Conservation (phyloP, 1,140 invertebrate species). For the Euwallacea fornicatus region DNA sequence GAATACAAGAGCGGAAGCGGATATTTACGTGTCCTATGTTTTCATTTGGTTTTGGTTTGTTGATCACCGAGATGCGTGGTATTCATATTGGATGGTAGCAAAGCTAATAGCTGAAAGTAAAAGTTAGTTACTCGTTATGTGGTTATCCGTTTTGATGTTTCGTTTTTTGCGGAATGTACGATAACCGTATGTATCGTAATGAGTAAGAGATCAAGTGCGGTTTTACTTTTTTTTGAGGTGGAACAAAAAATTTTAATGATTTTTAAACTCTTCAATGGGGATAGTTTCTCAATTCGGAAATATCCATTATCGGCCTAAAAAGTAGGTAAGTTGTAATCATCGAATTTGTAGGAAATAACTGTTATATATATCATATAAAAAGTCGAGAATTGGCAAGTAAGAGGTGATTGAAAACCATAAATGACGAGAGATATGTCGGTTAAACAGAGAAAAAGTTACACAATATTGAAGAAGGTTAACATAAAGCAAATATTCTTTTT, state of each 20-base stretch:
- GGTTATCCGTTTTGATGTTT: not conserved
- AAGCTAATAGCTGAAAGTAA: conserved; percentile 11
- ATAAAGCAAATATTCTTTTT: too few relatives aligned
- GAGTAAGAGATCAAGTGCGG: not conserved
- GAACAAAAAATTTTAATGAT: not conserved
- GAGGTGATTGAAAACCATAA: too few relatives aligned
- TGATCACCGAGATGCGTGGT: conserved; percentile 7
- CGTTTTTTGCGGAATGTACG: not conserved
- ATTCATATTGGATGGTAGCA: conserved; percentile 6
- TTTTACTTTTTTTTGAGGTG: not conserved
- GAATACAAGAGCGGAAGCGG: not conserved
- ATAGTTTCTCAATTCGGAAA: not conserved
- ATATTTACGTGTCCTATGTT: not conserved
- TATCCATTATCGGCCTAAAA: not conserved
- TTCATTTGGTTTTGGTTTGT: conserved; percentile 20
- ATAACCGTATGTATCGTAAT: not conserved
- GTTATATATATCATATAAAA: too few relatives aligned
- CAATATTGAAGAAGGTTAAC: too few relatives aligned
- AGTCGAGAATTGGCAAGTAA: too few relatives aligned
- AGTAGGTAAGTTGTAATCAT: too few relatives aligned
- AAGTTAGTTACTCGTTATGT: conserved; percentile 2
- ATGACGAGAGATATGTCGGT: too few relatives aligned
- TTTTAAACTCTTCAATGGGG: not conserved
- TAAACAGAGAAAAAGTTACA: too few relatives aligned
- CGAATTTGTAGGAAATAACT: too few relatives aligned